A percentile compares a stretch with the other conserved stretches of the same genome.
Evolutionary conservation across 2,888 invertebrate species (phyloP).

Genomic region (Pantelozetes paolii): DNA sequence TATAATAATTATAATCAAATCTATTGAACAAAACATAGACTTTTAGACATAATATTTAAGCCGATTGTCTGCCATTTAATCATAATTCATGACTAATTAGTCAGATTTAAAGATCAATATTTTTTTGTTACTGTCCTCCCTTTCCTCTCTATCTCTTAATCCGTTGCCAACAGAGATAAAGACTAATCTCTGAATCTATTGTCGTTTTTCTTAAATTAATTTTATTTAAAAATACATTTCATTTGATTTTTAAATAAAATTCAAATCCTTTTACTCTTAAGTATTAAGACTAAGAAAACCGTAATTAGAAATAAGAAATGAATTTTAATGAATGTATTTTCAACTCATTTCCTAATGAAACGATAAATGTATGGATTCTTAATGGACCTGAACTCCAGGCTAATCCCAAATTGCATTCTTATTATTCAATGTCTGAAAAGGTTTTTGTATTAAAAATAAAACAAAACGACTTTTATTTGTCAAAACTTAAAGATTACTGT

Average conservation of each 20-base stretch:
- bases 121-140: too few species aligned
- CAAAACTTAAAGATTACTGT: too few species aligned
- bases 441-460: too few species aligned
- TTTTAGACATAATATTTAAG: not conserved
- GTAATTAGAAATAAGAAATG: not conserved
- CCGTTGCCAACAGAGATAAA: constrained; percentile 17
- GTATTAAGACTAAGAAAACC: not conserved
- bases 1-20: constrained; percentile 10
- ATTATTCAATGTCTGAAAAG: too few species aligned
- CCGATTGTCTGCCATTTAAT: constrained; percentile 19
- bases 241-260: not conserved
- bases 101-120: constrained; percentile 11
- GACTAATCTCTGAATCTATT: not conserved
- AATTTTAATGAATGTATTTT: too few species aligned
- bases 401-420: too few species aligned
- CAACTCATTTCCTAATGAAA: too few species aligned
- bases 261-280: not conserved
- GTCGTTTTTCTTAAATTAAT: not conserved
- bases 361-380: too few species aligned
- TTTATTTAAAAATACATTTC: too few species aligned
- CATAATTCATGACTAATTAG: constrained; percentile 34
- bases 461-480: too few species aligned
- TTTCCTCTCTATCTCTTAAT: not conserved
- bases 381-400: too few species aligned
- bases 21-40: not conserved